Percentiles rank a stretch among this genome's conserved stretches.
These are phyloP conservation scores for Typhlichthys subterraneus DNA, from an alignment of 2,797 vertebrate genomes.

Conservation along the genomic window DNA sequence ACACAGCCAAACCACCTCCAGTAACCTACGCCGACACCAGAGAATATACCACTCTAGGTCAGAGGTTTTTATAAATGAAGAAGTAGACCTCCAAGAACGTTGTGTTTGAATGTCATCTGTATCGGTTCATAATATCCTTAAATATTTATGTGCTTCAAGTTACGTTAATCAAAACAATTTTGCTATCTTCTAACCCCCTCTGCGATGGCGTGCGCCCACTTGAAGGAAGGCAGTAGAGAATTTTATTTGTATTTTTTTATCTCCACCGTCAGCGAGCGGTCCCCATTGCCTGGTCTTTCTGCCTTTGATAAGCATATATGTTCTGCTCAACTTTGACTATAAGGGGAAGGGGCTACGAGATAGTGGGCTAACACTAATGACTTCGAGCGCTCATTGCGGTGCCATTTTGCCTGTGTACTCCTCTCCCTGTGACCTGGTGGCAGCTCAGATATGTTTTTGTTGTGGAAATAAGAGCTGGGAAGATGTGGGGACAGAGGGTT, in stretches of 20 bases:
- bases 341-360: conserved; percentile 15
- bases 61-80: too few relatives aligned
- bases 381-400: conserved; percentile 25
- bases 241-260: not conserved
- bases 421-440: conserved; percentile 39
- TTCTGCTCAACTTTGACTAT: conserved; percentile 38
- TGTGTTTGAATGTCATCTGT: too few relatives aligned
- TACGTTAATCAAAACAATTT: too few relatives aligned
- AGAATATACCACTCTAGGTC: not conserved
- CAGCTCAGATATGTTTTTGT: conserved; percentile 56
- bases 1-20: not conserved
- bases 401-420: conserved; percentile 23
- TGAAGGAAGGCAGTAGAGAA: too few relatives aligned
- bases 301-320: conserved; percentile 58
- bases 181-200: too few relatives aligned
- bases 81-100: too few relatives aligned
- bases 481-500: conserved; percentile 50
- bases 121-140: too few relatives aligned
- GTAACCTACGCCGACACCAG: not conserved
- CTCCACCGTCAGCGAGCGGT: conserved; percentile 15
- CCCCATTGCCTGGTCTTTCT: conserved; percentile 31
- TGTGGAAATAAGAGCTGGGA: conserved; percentile 58
- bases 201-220: too few relatives aligned
- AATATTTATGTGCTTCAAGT: too few relatives aligned
- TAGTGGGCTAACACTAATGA: conserved; percentile 29